These are phyloP conservation scores for Scomberomorus guttatus DNA, from an alignment of 2,797 vertebrate species.

Conservation along the genomic window DNA sequence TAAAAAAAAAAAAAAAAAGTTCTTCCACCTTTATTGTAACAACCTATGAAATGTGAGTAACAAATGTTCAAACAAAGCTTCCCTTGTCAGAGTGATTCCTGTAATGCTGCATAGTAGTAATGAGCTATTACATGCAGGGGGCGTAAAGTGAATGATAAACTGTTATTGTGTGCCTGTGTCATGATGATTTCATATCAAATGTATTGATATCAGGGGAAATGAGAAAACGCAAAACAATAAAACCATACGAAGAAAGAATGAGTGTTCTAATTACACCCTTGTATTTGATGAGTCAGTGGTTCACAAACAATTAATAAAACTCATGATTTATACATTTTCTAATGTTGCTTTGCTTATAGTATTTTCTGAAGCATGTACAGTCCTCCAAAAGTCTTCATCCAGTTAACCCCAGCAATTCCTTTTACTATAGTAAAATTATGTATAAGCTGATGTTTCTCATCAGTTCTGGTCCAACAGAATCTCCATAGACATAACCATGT, in stretches of 20 bases:
- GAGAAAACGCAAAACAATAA: slow-evolving; percentile 51
- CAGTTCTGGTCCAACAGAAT: slow-evolving; percentile 32
- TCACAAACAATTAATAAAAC: slow-evolving; percentile 76
- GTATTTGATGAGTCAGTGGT: slow-evolving; percentile 79
- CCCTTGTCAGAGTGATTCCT: background rate
- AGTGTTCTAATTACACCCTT: slow-evolving; percentile 66
- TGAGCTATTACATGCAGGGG: slow-evolving; percentile 58
- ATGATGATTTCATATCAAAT: slow-evolving; percentile 36
- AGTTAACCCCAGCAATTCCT: slow-evolving; percentile 59
- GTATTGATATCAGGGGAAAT: slow-evolving; percentile 25
- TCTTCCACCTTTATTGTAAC: background rate
- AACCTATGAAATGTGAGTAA: background rate
- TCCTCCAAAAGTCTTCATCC: slow-evolving; percentile 62
- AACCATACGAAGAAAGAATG: slow-evolving; percentile 45
- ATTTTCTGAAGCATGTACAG: slow-evolving; percentile 54
- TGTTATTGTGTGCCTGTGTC: slow-evolving; percentile 14
- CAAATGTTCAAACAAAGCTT: background rate
- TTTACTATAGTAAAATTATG: slow-evolving; percentile 42
- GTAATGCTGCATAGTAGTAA: background rate
- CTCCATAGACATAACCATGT: slow-evolving; percentile 21
- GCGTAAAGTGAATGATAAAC: slow-evolving; percentile 31
- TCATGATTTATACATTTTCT: slow-evolving; percentile 70
- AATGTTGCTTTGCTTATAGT: slow-evolving; percentile 42
- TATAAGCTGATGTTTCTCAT: slow-evolving; percentile 24
- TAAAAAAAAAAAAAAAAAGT: slow-evolving; percentile 11